A percentile compares a stretch with the other conserved stretches of the same genome.
Evolutionary conservation across 2,113 vertebrate species (phyloP).

Genomic region (Crocuta crocuta): DNA sequence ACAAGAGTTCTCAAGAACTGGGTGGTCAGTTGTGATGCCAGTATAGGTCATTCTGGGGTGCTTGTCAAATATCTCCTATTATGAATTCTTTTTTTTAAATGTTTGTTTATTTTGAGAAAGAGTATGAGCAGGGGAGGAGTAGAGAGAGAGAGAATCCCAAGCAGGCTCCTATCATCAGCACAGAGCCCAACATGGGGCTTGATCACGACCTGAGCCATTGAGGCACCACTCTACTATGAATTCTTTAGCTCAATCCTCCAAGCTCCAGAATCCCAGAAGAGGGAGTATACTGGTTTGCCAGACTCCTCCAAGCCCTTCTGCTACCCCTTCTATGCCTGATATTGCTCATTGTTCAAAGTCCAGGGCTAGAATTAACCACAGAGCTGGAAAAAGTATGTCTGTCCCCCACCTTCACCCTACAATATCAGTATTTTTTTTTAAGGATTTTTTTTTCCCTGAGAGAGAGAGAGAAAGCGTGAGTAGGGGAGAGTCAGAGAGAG

Average conservation of each 20-base stretch:
- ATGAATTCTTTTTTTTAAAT: not conserved
- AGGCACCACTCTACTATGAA: not conserved
- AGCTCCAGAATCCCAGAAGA: not conserved
- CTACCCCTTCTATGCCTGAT: not conserved
- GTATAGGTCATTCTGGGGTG: not conserved
- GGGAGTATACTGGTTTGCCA: not conserved
- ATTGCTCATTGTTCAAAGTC: slow-evolving; percentile 14
- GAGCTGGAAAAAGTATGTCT: not conserved
- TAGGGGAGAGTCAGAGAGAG: no score
- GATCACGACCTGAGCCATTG: no score
- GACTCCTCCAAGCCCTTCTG: not conserved
- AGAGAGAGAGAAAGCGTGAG: no score
- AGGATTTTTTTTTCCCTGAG: no score
- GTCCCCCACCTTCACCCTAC: not conserved
- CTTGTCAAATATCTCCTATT: not conserved
- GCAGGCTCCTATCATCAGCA: no score
- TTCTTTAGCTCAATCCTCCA: not conserved
- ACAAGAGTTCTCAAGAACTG: not conserved
- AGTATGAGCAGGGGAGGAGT: no score
- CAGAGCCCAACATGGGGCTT: no score
- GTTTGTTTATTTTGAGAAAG: no score
- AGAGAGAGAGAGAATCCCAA: no score
- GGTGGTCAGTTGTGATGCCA: not conserved
- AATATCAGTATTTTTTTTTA: not conserved
- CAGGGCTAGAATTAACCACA: not conserved